phyloP scores from a whole-genome alignment of 2,797 vertebrate species.

The Periophthalmus magnuspinnatus region DNA sequence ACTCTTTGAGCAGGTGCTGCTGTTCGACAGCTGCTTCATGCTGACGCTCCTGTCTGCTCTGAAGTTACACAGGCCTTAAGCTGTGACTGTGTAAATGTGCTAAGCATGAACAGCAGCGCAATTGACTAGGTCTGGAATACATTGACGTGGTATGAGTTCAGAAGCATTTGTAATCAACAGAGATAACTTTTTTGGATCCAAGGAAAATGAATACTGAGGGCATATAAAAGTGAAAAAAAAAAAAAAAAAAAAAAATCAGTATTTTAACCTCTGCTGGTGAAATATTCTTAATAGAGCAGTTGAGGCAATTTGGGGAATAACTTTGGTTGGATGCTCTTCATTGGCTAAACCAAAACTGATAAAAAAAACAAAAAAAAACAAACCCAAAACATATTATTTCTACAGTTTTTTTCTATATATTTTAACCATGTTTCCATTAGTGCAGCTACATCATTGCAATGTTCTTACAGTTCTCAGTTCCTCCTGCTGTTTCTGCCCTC shows the following conservation, averaged over 20 bases:
- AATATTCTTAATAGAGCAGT: too few relatives aligned
- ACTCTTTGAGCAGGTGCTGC: conserved; percentile 71
- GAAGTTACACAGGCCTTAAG: conserved; percentile 32
- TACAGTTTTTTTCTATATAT: not conserved
- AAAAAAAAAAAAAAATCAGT: too few relatives aligned
- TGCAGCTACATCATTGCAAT: not conserved
- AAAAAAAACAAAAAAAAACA: too few relatives aligned
- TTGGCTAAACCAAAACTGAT: not conserved
- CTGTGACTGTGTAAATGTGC: conserved; percentile 30
- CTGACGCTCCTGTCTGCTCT: conserved; percentile 56
- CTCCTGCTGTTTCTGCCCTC: conserved; percentile 45
- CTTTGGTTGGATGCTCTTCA: not conserved
- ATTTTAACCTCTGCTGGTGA: too few relatives aligned
- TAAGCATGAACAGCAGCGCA: not conserved
- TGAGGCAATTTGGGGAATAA: not conserved
- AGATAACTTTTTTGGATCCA: not conserved
- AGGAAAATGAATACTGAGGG: not conserved
- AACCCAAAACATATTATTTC: too few relatives aligned
- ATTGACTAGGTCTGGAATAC: not conserved
- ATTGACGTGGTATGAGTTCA: not conserved
- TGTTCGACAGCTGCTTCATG: conserved; percentile 66
- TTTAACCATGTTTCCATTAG: not conserved
- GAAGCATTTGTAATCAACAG: not conserved
- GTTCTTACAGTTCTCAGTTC: conserved; percentile 8
- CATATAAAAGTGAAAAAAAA: not conserved